These are phyloP conservation scores for Scomber scombrus DNA, from an alignment of 2,113 vertebrate genomes.

Conservation along the genomic window DNA sequence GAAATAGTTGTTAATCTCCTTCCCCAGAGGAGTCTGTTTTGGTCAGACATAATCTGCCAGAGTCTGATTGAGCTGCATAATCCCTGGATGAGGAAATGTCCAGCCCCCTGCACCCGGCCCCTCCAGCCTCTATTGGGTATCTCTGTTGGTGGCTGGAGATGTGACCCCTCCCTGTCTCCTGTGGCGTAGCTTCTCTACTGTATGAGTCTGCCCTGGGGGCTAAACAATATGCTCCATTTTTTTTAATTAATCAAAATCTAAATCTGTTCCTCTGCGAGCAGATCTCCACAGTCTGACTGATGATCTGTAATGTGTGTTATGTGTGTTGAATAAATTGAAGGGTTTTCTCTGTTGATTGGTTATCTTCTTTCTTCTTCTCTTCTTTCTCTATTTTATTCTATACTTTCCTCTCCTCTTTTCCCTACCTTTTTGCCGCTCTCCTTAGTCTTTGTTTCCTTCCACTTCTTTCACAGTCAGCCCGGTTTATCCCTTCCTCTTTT, in stretches of 20 bases:
- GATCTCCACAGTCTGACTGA: slow-evolving; percentile 17
- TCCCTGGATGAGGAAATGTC: slow-evolving; percentile 76
- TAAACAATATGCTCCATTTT: slow-evolving; percentile 83
- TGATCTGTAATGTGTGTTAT: background rate
- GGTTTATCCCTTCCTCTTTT: background rate
- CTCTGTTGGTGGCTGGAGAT: slow-evolving; percentile 57
- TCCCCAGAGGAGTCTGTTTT: slow-evolving; percentile 72
- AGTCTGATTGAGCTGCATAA: slow-evolving; percentile 83
- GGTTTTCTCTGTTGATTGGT: background rate
- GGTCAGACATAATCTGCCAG: slow-evolving; percentile 81
- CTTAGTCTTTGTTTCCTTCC: background rate
- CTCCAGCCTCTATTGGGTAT: slow-evolving; percentile 41
- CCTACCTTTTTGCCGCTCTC: background rate
- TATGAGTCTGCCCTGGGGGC: slow-evolving; percentile 87
- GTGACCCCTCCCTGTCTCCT: slow-evolving; percentile 66
- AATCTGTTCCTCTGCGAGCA: slow-evolving; percentile 45
- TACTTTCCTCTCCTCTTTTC: background rate
- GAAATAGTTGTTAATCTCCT: slow-evolving; percentile 77
- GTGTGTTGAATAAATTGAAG: background rate
- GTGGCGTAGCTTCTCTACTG: slow-evolving; percentile 82
- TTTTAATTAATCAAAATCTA: slow-evolving; percentile 79
- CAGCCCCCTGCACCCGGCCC: slow-evolving; percentile 19
- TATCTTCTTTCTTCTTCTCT: background rate
- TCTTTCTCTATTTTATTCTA: background rate
- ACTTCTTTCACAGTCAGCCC: background rate